These are phyloP conservation scores for Caenorhabditis sp. DNA, from an alignment of 2,888 invertebrate species.

Conservation along the genomic window DNA sequence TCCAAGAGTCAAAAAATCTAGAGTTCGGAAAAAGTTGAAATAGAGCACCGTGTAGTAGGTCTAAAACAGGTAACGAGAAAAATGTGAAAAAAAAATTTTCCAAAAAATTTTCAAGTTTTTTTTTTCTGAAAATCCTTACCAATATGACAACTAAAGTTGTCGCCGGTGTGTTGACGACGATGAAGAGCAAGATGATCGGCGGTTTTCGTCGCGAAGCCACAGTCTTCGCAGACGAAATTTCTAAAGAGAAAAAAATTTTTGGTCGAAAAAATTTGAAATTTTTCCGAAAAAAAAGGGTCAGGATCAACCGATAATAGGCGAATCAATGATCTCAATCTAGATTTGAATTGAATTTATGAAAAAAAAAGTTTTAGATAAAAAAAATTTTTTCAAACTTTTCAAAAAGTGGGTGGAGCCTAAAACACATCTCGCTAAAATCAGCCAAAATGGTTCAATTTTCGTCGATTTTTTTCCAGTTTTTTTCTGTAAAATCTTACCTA, in stretches of 20 bases:
- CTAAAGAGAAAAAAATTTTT: conserved; percentile 82
- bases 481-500: conserved; percentile 34
- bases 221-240: conserved; percentile 87
- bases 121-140: conserved; percentile 57
- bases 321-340: no score
- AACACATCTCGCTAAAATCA: no score
- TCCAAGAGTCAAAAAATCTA: no score
- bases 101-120: background rate
- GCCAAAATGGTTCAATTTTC: no score
- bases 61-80: no score
- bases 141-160: conserved; percentile 87
- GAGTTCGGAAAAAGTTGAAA: no score
- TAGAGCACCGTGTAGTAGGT: no score
- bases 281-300: no score
- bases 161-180: conserved; percentile 87
- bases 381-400: background rate
- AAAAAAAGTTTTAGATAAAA: background rate
- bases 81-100: conserved; percentile 7
- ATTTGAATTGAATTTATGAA: no score
- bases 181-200: conserved; percentile 87
- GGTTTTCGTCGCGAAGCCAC: conserved; percentile 88
- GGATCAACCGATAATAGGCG: no score
- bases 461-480: background rate
- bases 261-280: no score
- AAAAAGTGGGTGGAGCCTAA: no score